These are phyloP conservation scores for Zaprionus lachaisei DNA, from an alignment of 1,140 invertebrate genomes.

Conservation along the genomic window DNA sequence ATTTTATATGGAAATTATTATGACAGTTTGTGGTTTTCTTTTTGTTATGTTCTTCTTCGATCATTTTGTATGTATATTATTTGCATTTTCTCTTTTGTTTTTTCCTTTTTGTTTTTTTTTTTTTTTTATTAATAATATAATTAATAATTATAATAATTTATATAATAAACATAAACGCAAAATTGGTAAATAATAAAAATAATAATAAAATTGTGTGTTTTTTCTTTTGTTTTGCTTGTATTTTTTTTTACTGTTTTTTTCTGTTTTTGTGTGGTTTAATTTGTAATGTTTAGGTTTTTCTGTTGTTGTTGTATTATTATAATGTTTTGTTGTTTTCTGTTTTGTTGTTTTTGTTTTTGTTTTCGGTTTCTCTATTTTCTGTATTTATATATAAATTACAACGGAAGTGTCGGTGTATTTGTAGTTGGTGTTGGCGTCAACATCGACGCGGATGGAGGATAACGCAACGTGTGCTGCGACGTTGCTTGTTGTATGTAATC, in stretches of 20 bases:
- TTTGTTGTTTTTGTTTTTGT: conserved; percentile 32
- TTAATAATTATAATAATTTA: conserved; percentile 83
- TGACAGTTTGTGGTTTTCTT: conserved; percentile 38
- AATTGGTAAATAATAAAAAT: conserved; percentile 83
- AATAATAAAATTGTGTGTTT: conserved; percentile 76
- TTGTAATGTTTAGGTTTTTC: conserved; percentile 39
- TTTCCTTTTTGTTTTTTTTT: conserved; percentile 34
- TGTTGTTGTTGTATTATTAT: conserved; percentile 16
- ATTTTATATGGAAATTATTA: conserved; percentile 34
- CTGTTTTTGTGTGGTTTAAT: conserved; percentile 51
- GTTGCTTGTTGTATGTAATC: conserved; percentile 85
- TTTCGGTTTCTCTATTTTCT: conserved; percentile 41
- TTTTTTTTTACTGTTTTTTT: conserved; percentile 58
- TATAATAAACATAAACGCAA: conserved; percentile 83
- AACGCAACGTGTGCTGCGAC: conserved; percentile 85
- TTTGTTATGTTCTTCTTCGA: conserved; percentile 37
- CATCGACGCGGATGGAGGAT: conserved; percentile 85
- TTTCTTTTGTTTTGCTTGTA: conserved; percentile 51
- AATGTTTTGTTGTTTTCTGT: conserved; percentile 32
- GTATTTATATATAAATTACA: conserved; percentile 84
- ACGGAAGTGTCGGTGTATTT: conserved; percentile 85
- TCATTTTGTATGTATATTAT: conserved; percentile 55
- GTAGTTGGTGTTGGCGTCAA: conserved; percentile 85
- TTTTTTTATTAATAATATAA: conserved; percentile 82
- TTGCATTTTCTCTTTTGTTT: conserved; percentile 64